Base-by-base conservation (phyloP, 2,113 vertebrate species). In the Crypturellus undulatus region DNA sequence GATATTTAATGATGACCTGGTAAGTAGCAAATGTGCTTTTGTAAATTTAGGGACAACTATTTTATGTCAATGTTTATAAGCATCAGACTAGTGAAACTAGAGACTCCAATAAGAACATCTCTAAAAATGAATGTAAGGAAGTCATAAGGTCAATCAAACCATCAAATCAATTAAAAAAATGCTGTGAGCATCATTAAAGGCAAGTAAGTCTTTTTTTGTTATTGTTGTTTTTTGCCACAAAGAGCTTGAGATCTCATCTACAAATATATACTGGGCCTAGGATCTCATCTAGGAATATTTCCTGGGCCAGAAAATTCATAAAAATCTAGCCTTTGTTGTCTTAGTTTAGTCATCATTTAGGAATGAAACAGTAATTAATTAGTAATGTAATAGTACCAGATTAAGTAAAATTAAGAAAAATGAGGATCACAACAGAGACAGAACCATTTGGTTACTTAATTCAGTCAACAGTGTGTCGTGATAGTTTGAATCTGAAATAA, bases 401-500 rank as follows among this genome's bases (percentile, higher is more conserved):
- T 67, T 20, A 43, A 89, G 2, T 2, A 81, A 71, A 76, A 30
- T 43, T 79, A 45, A 45, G 47, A 60, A 51, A 77, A 84, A 13
- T 25, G 28, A 80, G 19, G 8, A 25, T 64, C 84, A 42, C 32
- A 25, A 42, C 34, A 25, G 4, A 89, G 63, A 20, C 3, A 62
- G 54, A 32, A 62, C 22, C 67, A 32, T 30, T 26, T 84, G 43
- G 52, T 84, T 93, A 60, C 69, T 67, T 71, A 83, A 80, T 34
- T 60, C 36, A 82, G 58, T 38, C 9, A 92, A 38, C 81, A 92
- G 26, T n/a, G 60, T 65, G 40, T 84, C 26, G 5, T 82, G 70
- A 91, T 87, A 72, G 7, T 45, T 93, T 47, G 90, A 15, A 75
- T 60, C 45, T 76, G 87, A 68, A 89, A 81, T 79, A 79, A 84